phyloP scores from a whole-genome alignment of 2,888 invertebrate genomes.

The Isotomurus palustris region DNA sequence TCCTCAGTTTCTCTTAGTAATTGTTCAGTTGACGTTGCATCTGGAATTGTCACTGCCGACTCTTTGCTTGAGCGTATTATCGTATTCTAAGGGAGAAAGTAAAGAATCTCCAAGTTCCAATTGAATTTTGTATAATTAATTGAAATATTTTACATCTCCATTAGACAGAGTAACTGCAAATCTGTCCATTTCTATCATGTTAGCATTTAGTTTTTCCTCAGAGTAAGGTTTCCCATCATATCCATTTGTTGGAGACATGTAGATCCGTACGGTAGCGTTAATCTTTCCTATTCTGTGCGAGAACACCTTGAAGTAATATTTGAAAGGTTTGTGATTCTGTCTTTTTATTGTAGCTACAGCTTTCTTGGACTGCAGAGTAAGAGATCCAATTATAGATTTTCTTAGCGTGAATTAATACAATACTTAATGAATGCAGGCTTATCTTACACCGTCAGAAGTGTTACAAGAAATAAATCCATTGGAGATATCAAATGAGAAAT shows the following conservation, averaged over 20 bases:
- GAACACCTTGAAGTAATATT: background rate
- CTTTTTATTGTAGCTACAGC: background rate
- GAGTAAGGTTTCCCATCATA: slow-evolving; percentile 1
- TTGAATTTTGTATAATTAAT: too few species aligned
- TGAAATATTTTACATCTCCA: slow-evolving; percentile 51
- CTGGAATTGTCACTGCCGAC: slow-evolving; percentile 60
- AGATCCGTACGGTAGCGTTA: background rate
- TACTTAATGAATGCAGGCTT: too few species aligned
- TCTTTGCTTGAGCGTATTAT: slow-evolving; percentile 56
- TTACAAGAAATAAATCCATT: slow-evolving; percentile 57
- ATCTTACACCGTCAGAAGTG: too few species aligned
- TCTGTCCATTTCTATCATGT: slow-evolving; percentile 44
- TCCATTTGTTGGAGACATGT: background rate
- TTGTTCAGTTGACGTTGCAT: slow-evolving; percentile 61
- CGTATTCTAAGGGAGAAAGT: slow-evolving; percentile 60
- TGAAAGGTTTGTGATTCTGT: background rate
- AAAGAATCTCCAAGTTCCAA: too few species aligned
- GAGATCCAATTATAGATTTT: too few species aligned
- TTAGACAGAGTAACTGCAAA: slow-evolving; percentile 23
- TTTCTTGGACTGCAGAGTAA: too few species aligned
- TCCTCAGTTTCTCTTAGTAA: background rate
- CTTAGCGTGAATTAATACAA: too few species aligned
- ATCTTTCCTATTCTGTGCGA: background rate
- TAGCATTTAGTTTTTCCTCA: slow-evolving; percentile 14
- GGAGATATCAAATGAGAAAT: slow-evolving; percentile 62